Percentiles rank a stretch among this genome's conserved stretches.
These are phyloP conservation scores for Silurus asotus DNA, from an alignment of 2,113 vertebrate genomes.

Conservation along the genomic window DNA sequence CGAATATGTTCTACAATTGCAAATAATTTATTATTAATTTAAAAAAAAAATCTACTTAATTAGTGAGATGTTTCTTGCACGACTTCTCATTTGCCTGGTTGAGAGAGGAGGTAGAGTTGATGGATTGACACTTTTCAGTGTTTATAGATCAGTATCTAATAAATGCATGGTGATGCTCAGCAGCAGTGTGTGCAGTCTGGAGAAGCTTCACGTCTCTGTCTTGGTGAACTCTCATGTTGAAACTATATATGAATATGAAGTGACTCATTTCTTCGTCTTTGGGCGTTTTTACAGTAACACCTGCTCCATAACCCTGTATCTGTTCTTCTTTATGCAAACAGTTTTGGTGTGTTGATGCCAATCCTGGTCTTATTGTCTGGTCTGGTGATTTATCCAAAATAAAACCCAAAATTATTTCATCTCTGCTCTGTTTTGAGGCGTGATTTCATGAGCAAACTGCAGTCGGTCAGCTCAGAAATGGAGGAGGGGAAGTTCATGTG, in stretches of 20 bases:
- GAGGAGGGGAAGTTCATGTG: conserved; percentile 9
- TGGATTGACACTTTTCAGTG: neutral
- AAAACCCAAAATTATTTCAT: neutral
- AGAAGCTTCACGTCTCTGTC: neutral
- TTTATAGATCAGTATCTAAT: neutral
- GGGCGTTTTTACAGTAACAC: neutral
- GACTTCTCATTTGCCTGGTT: neutral
- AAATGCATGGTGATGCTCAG: neutral
- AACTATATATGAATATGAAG: no score
- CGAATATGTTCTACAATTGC: neutral
- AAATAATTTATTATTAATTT: neutral
- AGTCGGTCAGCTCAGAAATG: neutral
- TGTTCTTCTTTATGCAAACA: neutral
- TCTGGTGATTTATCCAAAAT: neutral
- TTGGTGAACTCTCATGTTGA: no score
- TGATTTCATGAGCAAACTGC: conserved; percentile 15
- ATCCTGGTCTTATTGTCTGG: neutral
- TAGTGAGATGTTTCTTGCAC: no score
- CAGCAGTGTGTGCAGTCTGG: neutral
- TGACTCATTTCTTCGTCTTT: neutral
- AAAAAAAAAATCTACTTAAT: neutral
- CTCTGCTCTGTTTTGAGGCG: neutral
- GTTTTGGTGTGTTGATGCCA: neutral
- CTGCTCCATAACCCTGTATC: neutral
- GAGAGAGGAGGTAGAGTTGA: neutral